Evolutionary conservation across 2,888 invertebrate species (phyloP).

Genomic region (Linyphia triangularis): DNA sequence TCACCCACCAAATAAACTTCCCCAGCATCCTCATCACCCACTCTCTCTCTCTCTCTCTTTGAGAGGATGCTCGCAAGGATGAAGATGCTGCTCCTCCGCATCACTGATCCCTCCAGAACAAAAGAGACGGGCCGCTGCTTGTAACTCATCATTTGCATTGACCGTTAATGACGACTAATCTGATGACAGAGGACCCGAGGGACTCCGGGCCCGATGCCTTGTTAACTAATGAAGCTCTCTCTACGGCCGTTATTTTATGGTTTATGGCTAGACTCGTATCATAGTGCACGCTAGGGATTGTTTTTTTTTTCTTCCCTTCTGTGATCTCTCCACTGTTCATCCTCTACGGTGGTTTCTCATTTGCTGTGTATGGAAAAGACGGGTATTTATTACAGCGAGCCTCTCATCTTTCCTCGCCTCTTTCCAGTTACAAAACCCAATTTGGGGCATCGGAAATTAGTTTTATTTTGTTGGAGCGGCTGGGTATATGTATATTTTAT

Average conservation of each 20-base stretch:
- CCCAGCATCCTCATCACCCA: background rate
- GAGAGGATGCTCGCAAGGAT: conserved; percentile 20
- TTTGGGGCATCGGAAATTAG: conserved; percentile 53
- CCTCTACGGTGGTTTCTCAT: conserved; percentile 41
- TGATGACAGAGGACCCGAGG: conserved; percentile 60
- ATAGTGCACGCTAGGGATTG: conserved; percentile 15
- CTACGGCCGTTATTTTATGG: conserved; percentile 64
- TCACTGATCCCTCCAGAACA: conserved; percentile 51
- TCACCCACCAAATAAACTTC: conserved; percentile 42
- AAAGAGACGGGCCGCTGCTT: conserved; percentile 58
- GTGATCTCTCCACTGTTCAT: background rate
- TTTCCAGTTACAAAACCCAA: conserved; percentile 40
- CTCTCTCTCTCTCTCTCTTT: too few species aligned
- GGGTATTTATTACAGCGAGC: conserved; percentile 44
- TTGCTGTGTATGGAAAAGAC: conserved; percentile 46
- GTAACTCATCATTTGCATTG: conserved; percentile 75
- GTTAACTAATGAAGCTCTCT: conserved; percentile 72
- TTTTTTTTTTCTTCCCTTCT: conserved; percentile 10
- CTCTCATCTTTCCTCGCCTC: background rate
- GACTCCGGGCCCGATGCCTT: conserved; percentile 49
- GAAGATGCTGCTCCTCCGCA: conserved; percentile 55
- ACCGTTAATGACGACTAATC: conserved; percentile 75
- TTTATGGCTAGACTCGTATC: conserved; percentile 44
- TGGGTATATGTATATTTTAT: conserved; percentile 23
- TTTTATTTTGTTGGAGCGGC: conserved; percentile 31